Percentiles rank a stretch among this genome's conserved stretches.
Conservation (phyloP, 2,113 vertebrate species). For the Chloroceryle aenea region DNA sequence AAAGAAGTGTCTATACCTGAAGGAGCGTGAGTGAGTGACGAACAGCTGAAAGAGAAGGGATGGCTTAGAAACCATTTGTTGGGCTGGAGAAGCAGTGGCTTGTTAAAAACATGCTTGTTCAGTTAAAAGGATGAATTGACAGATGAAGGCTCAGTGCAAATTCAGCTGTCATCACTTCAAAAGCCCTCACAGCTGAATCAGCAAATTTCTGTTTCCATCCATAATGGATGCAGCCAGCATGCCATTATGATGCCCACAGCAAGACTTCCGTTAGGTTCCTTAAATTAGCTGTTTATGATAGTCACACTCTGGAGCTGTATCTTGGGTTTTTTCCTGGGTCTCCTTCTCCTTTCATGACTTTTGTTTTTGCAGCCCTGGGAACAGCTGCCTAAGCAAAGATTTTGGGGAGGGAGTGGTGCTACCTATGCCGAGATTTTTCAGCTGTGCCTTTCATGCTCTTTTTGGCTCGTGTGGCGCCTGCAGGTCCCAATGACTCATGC, state of each 20-base stretch:
- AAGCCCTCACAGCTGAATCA: constrained; percentile 38
- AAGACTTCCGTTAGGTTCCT: neutral
- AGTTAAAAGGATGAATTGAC: constrained; percentile 39
- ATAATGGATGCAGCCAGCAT: neutral
- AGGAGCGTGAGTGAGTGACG: neutral
- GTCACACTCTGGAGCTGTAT: neutral
- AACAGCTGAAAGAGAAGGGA: constrained; percentile 31
- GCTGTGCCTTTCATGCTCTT: neutral
- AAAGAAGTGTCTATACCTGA: neutral
- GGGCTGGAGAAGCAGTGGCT: neutral
- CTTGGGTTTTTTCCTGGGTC: neutral
- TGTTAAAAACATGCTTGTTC: constrained; percentile 33
- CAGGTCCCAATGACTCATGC: accelerated
- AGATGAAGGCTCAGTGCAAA: neutral
- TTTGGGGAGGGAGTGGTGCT: neutral
- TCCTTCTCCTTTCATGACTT: neutral
- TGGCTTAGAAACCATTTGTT: constrained; percentile 31
- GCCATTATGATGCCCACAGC: neutral
- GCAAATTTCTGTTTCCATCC: neutral
- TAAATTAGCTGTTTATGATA: neutral
- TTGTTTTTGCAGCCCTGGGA: constrained; percentile 1
- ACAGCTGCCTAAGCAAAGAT: neutral
- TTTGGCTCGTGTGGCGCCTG: accelerated
- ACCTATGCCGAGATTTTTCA: neutral
- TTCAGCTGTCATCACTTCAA: constrained; percentile 48